Percentiles rank a stretch among this genome's conserved stretches.
Conservation (phyloP, 2,113 vertebrate species). For the Strigops habroptila region DNA sequence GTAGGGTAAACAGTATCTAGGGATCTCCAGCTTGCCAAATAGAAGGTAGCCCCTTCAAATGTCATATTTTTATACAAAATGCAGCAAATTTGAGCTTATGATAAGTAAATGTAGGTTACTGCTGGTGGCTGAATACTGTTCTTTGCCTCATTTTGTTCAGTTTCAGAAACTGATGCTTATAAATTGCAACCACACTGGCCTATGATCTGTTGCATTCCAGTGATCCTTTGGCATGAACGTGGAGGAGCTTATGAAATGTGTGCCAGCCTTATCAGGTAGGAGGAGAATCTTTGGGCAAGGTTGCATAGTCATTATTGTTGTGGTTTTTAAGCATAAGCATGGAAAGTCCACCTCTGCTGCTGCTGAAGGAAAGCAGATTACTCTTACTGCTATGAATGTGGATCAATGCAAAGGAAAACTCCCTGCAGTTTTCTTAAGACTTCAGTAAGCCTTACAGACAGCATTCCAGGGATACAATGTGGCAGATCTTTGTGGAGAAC, state of each 20-base stretch:
- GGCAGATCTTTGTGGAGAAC: neutral
- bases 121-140: neutral
- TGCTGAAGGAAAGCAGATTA: neutral
- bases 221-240: neutral
- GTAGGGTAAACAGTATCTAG: neutral
- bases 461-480: neutral
- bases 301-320: neutral
- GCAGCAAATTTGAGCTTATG: neutral
- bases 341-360: neutral
- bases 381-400: neutral
- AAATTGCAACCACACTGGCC: neutral
- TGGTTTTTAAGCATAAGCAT: neutral
- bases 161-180: neutral
- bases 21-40: neutral
- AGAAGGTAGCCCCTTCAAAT: neutral
- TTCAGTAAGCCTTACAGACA: neutral
- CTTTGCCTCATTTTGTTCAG: neutral
- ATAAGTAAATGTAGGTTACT: neutral
- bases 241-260: neutral
- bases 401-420: neutral
- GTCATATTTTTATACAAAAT: neutral
- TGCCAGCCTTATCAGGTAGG: fast-evolving
- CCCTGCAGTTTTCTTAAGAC: neutral
- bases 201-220: neutral
- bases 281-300: neutral